These are phyloP conservation scores for Ceyx margarethae DNA, from an alignment of 2,113 vertebrate species.

Conservation along the genomic window DNA sequence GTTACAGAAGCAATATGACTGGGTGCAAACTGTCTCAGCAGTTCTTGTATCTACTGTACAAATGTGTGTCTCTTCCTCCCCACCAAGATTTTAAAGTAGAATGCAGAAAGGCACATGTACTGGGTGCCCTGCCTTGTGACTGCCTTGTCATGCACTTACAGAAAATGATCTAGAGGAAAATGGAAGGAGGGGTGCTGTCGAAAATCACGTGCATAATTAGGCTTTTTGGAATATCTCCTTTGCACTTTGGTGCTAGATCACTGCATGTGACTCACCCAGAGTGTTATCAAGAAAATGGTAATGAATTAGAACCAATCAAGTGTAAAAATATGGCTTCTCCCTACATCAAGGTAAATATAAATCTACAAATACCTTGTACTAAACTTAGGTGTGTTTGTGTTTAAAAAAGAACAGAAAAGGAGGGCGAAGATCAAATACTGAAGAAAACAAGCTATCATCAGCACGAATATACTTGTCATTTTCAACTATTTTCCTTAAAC, in stretches of 20 bases:
- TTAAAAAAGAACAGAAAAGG: background rate
- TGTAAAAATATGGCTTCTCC: background rate
- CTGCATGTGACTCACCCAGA: background rate
- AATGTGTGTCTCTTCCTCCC: background rate
- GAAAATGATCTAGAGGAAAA: conserved; percentile 6
- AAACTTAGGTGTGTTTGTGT: background rate
- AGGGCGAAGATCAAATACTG: background rate
- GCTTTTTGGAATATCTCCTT: conserved; percentile 6
- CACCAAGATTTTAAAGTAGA: conserved; percentile 16
- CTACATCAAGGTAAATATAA: background rate
- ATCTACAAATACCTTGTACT: background rate
- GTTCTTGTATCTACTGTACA: background rate
- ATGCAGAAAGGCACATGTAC: background rate
- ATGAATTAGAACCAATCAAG: background rate
- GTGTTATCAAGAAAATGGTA: background rate
- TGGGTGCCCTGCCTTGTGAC: background rate
- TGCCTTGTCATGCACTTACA: background rate
- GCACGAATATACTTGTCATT: background rate
- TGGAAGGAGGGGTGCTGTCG: background rate
- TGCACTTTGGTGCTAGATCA: background rate
- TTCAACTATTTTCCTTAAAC: background rate
- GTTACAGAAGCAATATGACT: background rate
- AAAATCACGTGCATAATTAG: background rate
- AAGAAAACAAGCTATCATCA: conserved; percentile 17
- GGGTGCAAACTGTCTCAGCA: background rate